phyloP scores from a whole-genome alignment of 2,888 invertebrate genomes.

The Rambutsinella grinnellia region DNA sequence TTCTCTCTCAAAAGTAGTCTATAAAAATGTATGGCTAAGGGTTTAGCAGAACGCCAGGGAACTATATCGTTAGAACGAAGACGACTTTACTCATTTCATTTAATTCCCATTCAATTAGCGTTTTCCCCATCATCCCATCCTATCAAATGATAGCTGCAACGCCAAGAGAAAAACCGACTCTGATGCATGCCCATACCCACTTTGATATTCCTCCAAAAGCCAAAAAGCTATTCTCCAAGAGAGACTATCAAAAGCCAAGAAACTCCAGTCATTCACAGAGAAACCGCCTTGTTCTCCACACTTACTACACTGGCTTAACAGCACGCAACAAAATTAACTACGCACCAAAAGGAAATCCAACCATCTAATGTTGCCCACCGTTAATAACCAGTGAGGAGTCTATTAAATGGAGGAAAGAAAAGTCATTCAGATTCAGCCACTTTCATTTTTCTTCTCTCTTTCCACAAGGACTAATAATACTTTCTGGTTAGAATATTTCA shows the following conservation, averaged over 20 bases:
- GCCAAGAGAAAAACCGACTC: too few relatives aligned
- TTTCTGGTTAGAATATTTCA: not conserved
- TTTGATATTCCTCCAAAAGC: too few relatives aligned
- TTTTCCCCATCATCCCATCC: slow-evolving; percentile 42
- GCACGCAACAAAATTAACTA: not conserved
- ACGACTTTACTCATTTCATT: slow-evolving; percentile 49
- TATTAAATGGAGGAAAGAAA: not conserved
- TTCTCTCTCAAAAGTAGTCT: slow-evolving; percentile 22
- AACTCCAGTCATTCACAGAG: not conserved
- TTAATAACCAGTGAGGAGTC: not conserved
- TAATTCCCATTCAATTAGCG: slow-evolving; percentile 60
- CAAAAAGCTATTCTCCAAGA: not conserved
- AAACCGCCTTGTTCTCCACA: not conserved
- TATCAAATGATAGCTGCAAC: slow-evolving; percentile 43
- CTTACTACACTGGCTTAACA: not conserved
- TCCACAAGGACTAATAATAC: not conserved
- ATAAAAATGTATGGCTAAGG: too few relatives aligned
- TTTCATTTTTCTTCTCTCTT: not conserved
- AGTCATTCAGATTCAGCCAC: not conserved
- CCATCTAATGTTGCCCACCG: not conserved
- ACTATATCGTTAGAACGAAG: slow-evolving; percentile 2
- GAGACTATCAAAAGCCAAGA: not conserved
- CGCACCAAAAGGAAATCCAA: not conserved
- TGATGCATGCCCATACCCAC: too few relatives aligned
- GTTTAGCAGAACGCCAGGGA: slow-evolving; percentile 21